Evolutionary conservation across 2,797 vertebrate genomes (phyloP).

Genomic region (Anguilla megastoma): DNA sequence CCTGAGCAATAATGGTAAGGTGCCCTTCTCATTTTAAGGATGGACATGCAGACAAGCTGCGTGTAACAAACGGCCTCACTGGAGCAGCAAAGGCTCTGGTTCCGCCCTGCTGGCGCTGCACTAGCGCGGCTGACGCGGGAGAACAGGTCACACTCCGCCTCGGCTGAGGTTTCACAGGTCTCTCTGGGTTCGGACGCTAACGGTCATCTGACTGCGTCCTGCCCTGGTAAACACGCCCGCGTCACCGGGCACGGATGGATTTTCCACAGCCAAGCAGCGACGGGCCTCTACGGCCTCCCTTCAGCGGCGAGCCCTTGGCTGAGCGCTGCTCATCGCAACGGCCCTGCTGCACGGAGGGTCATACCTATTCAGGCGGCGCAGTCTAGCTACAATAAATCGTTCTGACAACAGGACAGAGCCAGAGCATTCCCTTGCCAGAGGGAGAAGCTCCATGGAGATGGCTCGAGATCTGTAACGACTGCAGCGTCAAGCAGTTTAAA

Average conservation of each 20-base stretch:
- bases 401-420: not conserved
- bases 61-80: constrained; percentile 2
- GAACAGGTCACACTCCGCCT: not conserved
- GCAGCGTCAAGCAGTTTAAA: not conserved
- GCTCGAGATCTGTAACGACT: not conserved
- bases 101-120: not conserved
- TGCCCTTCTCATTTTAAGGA: not conserved
- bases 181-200: not conserved
- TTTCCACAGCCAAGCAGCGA: not conserved
- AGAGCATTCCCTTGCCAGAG: constrained; percentile 15
- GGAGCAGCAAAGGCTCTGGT: not conserved
- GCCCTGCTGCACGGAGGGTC: not conserved
- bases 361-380: not conserved
- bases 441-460: not conserved
- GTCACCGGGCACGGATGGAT: not conserved
- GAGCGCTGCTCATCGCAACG: not conserved
- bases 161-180: not conserved
- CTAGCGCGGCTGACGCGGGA: not conserved
- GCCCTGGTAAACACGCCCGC: not conserved
- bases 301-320: not conserved
- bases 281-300: not conserved
- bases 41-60: not conserved
- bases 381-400: not conserved
- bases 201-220: not conserved
- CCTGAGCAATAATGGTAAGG: not conserved